Base-by-base conservation (phyloP, 2,888 invertebrate genomes). In the Xylota segnis region DNA sequence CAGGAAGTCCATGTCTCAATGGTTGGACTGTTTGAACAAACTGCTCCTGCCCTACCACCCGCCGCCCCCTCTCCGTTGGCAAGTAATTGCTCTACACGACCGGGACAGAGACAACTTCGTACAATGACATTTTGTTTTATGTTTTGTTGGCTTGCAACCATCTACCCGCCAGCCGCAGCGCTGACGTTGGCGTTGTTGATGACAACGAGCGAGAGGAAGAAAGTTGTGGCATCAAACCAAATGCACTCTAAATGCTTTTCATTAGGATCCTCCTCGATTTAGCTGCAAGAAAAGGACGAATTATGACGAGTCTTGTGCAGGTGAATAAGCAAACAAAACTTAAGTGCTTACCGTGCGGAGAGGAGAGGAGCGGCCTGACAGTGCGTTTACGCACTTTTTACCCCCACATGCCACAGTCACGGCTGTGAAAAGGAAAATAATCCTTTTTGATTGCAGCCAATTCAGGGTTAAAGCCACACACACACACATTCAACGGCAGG, bases 1-100 rank as follows among this genome's bases (percentile, higher is more conserved):
- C 78, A 83, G 83, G 78, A 83, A 83, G 72, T 78, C 83, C 78
- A 66, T 72, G 83, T 83, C 78, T 83, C 72, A 78, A 83, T 78
- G 71, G 72, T 47, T 59, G 43, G 54, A 52, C 61, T 83, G 72
- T 83, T 83, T 83, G 66, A 61, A 66, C 65, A 78, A 66, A 66
- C 65, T 52, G 37, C 63, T 56, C 52, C 47, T 61, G 40, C 27
- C 29, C 37, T 37, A 37, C 10, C 37, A 37, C 37, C 23, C 23
- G 3, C 23, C 23, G 23, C 45, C 23, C 56, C 2, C 14, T 14
- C 14, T 34, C 16, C 52, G 5, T 37, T 59, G 37, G 43, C 71
- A 83, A 83, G 83, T 83, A 76, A 82, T 76, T 82, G 63, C 81
- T 70, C 61, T 61, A 75, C 45, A n/a, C 29, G 9, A 29, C 47